These are phyloP conservation scores for Phymatocera aterrima DNA, from an alignment of 2,888 invertebrate genomes.

Conservation along the genomic window DNA sequence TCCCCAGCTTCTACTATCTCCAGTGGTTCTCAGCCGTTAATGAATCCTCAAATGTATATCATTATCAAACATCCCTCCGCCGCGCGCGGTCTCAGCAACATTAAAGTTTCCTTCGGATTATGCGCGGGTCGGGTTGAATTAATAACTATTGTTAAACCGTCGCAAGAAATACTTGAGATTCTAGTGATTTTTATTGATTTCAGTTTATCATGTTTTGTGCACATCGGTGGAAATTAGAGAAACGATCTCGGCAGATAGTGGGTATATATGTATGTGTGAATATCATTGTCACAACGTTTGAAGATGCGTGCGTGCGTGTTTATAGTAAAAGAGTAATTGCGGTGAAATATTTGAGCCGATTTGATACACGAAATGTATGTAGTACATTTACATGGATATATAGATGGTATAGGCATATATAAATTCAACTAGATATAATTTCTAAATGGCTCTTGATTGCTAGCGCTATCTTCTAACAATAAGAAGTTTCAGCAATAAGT, in stretches of 20 bases:
- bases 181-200: no score
- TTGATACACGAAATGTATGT: not conserved
- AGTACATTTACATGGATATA: no score
- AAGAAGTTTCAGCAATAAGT: constrained; percentile 42
- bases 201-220: no score
- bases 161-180: no score
- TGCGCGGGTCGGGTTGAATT: no score
- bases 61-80: not conserved
- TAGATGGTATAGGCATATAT: no score
- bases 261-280: not conserved
- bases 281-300: not conserved
- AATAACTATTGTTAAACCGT: no score
- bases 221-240: no score
- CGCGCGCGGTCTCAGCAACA: not conserved
- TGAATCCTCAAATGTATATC: not conserved
- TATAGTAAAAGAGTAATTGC: not conserved
- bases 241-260: no score
- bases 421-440: constrained; percentile 39
- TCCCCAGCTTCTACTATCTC: constrained; percentile 51
- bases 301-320: not conserved
- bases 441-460: constrained; percentile 40
- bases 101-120: no score
- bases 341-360: constrained; percentile 18
- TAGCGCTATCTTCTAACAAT: constrained; percentile 37
- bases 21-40: constrained; percentile 28